These are phyloP conservation scores for Lamprologus sp. DNA, from an alignment of 2,113 vertebrate genomes.

Conservation along the genomic window DNA sequence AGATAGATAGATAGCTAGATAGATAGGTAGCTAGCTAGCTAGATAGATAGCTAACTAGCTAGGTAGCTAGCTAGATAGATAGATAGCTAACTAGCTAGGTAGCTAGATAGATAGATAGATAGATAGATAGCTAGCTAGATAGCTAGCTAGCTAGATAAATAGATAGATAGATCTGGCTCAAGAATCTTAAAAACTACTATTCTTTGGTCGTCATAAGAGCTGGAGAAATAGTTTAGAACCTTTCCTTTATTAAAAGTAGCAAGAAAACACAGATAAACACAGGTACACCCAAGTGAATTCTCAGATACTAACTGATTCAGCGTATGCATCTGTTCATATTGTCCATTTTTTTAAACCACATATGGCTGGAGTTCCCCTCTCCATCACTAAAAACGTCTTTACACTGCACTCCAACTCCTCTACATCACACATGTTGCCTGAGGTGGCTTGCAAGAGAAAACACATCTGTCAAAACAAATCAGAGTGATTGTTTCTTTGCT, in stretches of 20 bases:
- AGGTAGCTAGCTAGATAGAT: too few relatives aligned
- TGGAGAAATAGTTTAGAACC: background rate
- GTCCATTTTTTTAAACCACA: background rate
- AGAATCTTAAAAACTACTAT: background rate
- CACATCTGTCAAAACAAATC: background rate
- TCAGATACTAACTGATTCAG: background rate
- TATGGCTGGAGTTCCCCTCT: background rate
- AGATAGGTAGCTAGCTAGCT: rapidly evolving
- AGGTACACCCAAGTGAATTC: background rate
- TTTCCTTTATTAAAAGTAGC: background rate
- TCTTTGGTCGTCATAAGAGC: background rate
- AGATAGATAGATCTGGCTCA: background rate
- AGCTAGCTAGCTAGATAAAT: rapidly evolving
- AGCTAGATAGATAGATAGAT: rapidly evolving
- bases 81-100: rapidly evolving
- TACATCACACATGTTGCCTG: background rate
- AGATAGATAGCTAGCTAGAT: rapidly evolving
- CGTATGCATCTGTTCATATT: rapidly evolving
- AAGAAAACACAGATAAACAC: background rate
- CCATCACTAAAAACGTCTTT: rapidly evolving
- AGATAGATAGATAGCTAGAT: too few relatives aligned
- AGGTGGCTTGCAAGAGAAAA: background rate
- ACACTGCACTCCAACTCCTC: background rate
- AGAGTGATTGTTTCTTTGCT: background rate
- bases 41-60: rapidly evolving